Evolutionary conservation across 1,140 invertebrate species (phyloP), one percentile per base, ranked within the genome.

Genomic region (Andrena cerasifolii): DNA sequence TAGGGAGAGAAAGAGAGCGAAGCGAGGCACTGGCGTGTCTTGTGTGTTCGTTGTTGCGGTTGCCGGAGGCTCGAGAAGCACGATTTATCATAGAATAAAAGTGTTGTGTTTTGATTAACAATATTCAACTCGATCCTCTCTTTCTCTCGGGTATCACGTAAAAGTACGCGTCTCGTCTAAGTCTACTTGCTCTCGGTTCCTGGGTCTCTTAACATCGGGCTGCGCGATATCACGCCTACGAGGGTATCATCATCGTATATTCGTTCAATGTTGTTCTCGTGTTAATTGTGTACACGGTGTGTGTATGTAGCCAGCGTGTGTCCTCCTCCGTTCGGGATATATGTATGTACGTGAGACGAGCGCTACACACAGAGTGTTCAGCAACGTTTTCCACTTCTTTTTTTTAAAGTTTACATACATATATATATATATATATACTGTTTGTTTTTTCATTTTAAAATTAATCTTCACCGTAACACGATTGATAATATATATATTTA

Each of bases 381-480:
- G 83, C 59, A 71, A 85, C 47, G 66, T 75, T 73, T 78, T 81
- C 76, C 36, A 40, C 36, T 79, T 74, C 76, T 51, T 77, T 71
- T 47, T 73, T 68, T 53, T 73, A 76, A 65, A 43, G 67, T 81
- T 73, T 76, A 76, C 47, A 18, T 40, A 40, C 36, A 40, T 40
- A 75, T 75, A 75, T 76, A 76, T 53, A 18, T 40, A 40, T 10
- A 40, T 40, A 75, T 75, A 75, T 75, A 45, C 18, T 40, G 58
- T 36, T 12, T 16, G 28, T 36, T 21, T 53, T 78, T 12, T 68
- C 80, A 47, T 63, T 33, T 85, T 86, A 87, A 83, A 89, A 88
- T 89, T 82, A 90, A 86, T 87, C 70, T 86, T 82, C 85, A 70
- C 43, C 73, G 54, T 68, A 88, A 88, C 84, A 89, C 86, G 79